Conservation (phyloP, 2,113 vertebrate genomes). For the Cettia cetti region DNA sequence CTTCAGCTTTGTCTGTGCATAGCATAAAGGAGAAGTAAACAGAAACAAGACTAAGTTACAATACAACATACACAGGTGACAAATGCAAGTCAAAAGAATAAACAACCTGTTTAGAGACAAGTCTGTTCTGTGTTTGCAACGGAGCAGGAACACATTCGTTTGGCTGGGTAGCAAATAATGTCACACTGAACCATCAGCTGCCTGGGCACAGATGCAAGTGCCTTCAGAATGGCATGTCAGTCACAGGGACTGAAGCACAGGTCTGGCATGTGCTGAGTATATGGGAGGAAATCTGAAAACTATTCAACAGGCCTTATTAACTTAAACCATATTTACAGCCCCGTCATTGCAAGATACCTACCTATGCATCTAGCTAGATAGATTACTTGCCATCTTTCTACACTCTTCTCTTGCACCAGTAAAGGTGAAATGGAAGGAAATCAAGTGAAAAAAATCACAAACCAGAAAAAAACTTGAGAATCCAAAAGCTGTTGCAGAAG, state of each 20-base stretch:
- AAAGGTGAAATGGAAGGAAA: neutral
- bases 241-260: accelerated
- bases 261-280: neutral
- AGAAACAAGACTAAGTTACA: neutral
- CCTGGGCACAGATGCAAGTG: neutral
- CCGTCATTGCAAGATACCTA: neutral
- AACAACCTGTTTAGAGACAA: neutral
- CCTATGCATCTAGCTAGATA: neutral
- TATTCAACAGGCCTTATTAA: neutral
- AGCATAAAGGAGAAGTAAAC: neutral
- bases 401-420: neutral
- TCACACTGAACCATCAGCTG: neutral
- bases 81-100: neutral
- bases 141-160: neutral
- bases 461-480: neutral
- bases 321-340: neutral
- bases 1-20: neutral
- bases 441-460: neutral
- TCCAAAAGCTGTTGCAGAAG: neutral
- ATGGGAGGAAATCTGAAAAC: neutral
- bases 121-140: neutral
- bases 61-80: neutral
- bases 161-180: neutral
- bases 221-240: accelerated
- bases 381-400: neutral